Base-by-base conservation (phyloP, 2,113 vertebrate genomes). In the Nannobrachium achirus region DNA sequence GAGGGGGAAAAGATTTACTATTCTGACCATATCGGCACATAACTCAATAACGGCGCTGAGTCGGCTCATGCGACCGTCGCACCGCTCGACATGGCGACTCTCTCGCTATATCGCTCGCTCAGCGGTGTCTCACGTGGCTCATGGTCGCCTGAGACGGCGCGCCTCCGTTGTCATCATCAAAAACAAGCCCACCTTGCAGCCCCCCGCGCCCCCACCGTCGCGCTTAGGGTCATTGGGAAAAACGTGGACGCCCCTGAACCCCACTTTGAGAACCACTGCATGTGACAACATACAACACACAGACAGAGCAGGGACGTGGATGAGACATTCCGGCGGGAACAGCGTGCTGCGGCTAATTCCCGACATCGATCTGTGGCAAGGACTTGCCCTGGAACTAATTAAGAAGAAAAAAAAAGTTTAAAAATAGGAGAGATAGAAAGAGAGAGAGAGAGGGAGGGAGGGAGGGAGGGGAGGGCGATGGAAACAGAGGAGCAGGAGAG, bases 341-440 rank as follows among this genome's bases (percentile, higher is more conserved):
- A 84, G 73, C 84, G 73, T 57, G 51, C 68, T 59, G 51, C 68
- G 82, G 57, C 66, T 78, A 76, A 80, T 89, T 90, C 81, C 73
- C 3, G 74, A 1, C 89, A 81, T 88, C 71, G 79, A 71, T 70
- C 77, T 84, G 63, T 49, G 78, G 66, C 10, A n/a, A 20, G 7
- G 86, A 86, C 9, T 66, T 81, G 85, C 83, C 87, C 93, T 93
- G 91, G 91, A 92, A 93, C 69, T 83, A 81, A 92, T 91, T 90
- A 87, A 39, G 83, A 80, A 10, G 63, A 48, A 7, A 14, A 10
- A 66, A 48, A 7, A 14, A 19, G 20, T 70, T 70, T 76, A 63
- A 77, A 81, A 79, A 75, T 44, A 42, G 55, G 52, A 66, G 20
- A 50, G 53, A 77, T 0, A n/a, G 48, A 39, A 55, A 64, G 66